Evolutionary conservation across 2,888 invertebrate species (phyloP), one percentile per base, ranked within the genome.

Genomic region (Lepas anatifera): DNA sequence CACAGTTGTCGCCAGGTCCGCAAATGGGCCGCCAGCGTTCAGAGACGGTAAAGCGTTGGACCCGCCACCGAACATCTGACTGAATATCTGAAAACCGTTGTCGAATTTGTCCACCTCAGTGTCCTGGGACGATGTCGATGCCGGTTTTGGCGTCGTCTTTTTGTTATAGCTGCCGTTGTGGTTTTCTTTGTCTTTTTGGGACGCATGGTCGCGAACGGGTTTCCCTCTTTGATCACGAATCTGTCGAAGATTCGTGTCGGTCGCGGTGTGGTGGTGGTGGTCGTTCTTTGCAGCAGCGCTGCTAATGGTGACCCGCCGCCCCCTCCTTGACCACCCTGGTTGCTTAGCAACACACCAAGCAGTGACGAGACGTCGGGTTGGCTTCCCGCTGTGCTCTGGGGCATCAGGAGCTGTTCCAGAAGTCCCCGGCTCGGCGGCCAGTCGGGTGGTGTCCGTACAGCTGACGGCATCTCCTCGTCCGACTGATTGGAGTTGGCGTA

Each of bases 11-110:
- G n/a, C n/a, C n/a, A n/a, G n/a, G n/a, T n/a, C n/a, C n/a, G n/a
- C n/a, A n/a, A n/a, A n/a, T n/a, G n/a, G n/a, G n/a, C n/a, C 1
- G n/a, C n/a, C n/a, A 3, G 39, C 25, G 13, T 37, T 13, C 39
- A 0, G 25, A 13, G 39, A n/a, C 25, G 8, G 32, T 25, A 66
- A 1, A 2, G 13, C 25, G n/a, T 64, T 64, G 39, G n/a, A n/a
- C n/a, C 25, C 58, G 58, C 58, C 66, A 27, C 39, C 37, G 41
- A 66, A 66, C 39, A 66, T 39, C 66, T 66, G 66, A 11, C 66
- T 66, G 66, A 66, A 66, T 13, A 66, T 66, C 66, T 66, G 66
- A 16, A 66, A 39, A 25, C 66, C 66, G 39, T n/a, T 39, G 66
- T 66, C 39, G 27, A 66, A 66, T 25, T 66, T 25, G 37, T 66